phyloP scores from a whole-genome alignment of 1,140 invertebrate species.

The Drosophila ficusphila region DNA sequence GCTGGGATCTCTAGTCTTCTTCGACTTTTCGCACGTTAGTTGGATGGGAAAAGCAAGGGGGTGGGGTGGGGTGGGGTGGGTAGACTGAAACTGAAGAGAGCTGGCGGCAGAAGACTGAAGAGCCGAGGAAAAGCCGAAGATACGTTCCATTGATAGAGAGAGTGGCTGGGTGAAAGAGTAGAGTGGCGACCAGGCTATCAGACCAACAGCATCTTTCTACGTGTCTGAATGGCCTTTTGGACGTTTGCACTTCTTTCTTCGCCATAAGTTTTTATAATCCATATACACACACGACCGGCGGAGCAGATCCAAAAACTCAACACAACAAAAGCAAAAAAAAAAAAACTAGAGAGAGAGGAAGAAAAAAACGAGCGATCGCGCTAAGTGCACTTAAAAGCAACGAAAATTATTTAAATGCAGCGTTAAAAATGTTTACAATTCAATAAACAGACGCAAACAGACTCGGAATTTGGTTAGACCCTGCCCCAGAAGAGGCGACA shows the following conservation, averaged over 20 bases:
- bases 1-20: slow-evolving; percentile 6
- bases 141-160: slow-evolving; percentile 47
- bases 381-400: slow-evolving; percentile 51
- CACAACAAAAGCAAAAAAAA: slow-evolving; percentile 5
- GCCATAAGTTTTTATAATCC: slow-evolving; percentile 18
- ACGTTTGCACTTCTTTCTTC: slow-evolving; percentile 28
- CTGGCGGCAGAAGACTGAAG: background rate
- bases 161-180: slow-evolving; percentile 25
- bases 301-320: too few relatives aligned
- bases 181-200: slow-evolving; percentile 15
- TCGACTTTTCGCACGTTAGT: slow-evolving; percentile 65
- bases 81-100: too few relatives aligned
- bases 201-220: slow-evolving; percentile 44
- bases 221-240: slow-evolving; percentile 58
- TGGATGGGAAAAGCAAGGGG: slow-evolving; percentile 4
- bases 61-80: background rate
- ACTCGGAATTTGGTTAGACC: slow-evolving; percentile 35
- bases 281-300: background rate
- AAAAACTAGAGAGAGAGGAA: too few relatives aligned
- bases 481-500: slow-evolving; percentile 31
- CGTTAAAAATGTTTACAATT: slow-evolving; percentile 80
- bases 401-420: slow-evolving; percentile 73
- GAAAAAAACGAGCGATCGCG: background rate
- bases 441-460: slow-evolving; percentile 71
- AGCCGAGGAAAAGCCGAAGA: slow-evolving; percentile 6